Evolutionary conservation across 2,797 vertebrate species (phyloP).

Genomic region (Neosilurus hyrtlii): DNA sequence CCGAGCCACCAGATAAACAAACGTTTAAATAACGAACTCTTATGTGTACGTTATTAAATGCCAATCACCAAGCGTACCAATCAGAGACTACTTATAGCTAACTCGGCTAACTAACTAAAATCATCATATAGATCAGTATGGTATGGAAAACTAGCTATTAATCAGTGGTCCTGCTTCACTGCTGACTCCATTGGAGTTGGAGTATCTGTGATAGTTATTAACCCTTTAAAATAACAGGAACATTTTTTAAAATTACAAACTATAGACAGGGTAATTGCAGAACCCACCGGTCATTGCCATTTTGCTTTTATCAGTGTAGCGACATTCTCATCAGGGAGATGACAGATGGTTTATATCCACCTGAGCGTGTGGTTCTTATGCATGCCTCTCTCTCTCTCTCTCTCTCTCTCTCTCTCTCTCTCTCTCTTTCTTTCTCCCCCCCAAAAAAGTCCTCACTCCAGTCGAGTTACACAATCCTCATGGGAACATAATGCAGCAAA

Average conservation of each 20-base stretch:
- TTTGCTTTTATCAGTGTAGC: background rate
- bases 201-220: background rate
- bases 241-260: conserved; percentile 15
- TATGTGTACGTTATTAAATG: background rate
- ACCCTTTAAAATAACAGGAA: background rate
- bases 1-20: background rate
- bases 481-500: conserved; percentile 42
- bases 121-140: background rate
- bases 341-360: conserved; percentile 31
- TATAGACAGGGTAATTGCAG: conserved; percentile 8
- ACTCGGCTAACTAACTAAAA: background rate
- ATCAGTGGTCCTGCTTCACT: background rate
- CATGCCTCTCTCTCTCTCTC: background rate
- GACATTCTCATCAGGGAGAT: conserved; percentile 6
- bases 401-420: background rate
- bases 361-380: conserved; percentile 29
- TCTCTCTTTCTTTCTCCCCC: background rate
- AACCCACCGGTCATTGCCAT: background rate
- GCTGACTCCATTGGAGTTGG: background rate
- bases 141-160: background rate
- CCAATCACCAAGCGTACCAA: background rate
- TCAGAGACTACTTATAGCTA: background rate
- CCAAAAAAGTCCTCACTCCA: conserved; percentile 33
- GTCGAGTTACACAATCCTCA: conserved; percentile 45
- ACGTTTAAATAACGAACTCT: background rate